These are phyloP conservation scores for Xiphias gladius DNA, from an alignment of 2,113 vertebrate species.

Conservation along the genomic window DNA sequence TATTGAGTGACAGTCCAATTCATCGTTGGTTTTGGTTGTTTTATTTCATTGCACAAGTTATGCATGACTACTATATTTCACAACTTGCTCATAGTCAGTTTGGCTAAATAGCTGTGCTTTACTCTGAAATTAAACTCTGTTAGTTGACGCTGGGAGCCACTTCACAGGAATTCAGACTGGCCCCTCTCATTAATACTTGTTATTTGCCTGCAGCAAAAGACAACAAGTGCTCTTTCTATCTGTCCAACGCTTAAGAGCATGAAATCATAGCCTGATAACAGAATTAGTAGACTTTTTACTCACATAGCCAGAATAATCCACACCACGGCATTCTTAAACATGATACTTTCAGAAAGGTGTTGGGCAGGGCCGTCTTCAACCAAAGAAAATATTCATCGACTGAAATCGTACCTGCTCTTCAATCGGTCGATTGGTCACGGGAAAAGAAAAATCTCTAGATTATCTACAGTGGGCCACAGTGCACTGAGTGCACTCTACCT, in stretches of 20 bases:
- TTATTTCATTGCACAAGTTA: neutral
- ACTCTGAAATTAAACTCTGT: neutral
- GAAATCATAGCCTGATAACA: neutral
- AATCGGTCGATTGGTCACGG: no score
- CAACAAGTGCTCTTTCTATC: conserved; percentile 7
- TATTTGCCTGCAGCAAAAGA: conserved; percentile 3
- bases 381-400: no score
- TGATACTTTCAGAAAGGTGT: conserved; percentile 10
- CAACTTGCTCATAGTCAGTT: neutral
- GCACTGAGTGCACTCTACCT: no score
- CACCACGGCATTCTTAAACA: neutral
- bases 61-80: neutral
- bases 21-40: neutral
- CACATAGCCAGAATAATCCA: neutral
- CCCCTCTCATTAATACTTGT: neutral
- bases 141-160: neutral
- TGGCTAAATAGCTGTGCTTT: neutral
- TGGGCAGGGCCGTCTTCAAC: no score
- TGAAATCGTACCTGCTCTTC: no score
- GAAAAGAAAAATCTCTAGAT: no score
- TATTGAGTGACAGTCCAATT: no score
- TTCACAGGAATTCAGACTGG: neutral
- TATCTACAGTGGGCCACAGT: no score
- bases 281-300: neutral
- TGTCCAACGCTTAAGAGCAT: neutral